A percentile compares a stretch with the other conserved stretches of the same genome.
These are phyloP conservation scores for Synergus japonicus DNA, from an alignment of 2,888 invertebrate genomes.

Conservation along the genomic window DNA sequence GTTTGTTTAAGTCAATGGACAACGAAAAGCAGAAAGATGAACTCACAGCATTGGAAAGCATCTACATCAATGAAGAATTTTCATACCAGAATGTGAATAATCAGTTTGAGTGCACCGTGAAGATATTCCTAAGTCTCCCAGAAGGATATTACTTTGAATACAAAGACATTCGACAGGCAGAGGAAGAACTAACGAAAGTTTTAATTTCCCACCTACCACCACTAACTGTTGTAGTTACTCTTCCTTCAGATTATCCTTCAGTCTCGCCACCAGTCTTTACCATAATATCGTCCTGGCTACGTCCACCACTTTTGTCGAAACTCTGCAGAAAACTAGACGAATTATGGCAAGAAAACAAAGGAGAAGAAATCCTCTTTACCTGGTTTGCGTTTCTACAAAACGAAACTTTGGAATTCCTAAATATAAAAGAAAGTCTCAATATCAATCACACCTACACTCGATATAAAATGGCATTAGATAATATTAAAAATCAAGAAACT, in stretches of 20 bases:
- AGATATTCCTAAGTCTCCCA: slow-evolving; percentile 46
- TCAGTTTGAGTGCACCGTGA: slow-evolving; percentile 54
- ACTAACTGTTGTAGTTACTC: slow-evolving; percentile 53
- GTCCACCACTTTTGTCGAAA: slow-evolving; percentile 60
- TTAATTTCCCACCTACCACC: slow-evolving; percentile 62
- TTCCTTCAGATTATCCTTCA: slow-evolving; percentile 64
- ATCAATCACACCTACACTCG: slow-evolving; percentile 51
- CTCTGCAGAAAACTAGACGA: slow-evolving; percentile 65
- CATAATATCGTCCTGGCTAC: slow-evolving; percentile 63
- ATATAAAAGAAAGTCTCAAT: slow-evolving; percentile 57
- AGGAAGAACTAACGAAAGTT: slow-evolving; percentile 38
- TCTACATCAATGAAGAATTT: slow-evolving; percentile 61
- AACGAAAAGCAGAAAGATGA: slow-evolving; percentile 61
- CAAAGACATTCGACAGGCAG: not conserved
- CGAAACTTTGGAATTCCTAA: slow-evolving; percentile 58
- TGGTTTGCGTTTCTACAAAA: slow-evolving; percentile 66
- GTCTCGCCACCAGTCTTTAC: slow-evolving; percentile 58
- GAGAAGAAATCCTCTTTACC: slow-evolving; percentile 64
- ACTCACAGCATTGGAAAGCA: slow-evolving; percentile 59
- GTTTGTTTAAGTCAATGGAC: slow-evolving; percentile 48
- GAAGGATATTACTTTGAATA: slow-evolving; percentile 29
- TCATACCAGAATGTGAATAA: slow-evolving; percentile 45
- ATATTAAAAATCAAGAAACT: not conserved
- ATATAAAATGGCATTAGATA: slow-evolving; percentile 30
- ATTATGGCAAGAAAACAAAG: slow-evolving; percentile 62